Conservation (phyloP, 1,140 invertebrate genomes). For the Euschistus heros region DNA sequence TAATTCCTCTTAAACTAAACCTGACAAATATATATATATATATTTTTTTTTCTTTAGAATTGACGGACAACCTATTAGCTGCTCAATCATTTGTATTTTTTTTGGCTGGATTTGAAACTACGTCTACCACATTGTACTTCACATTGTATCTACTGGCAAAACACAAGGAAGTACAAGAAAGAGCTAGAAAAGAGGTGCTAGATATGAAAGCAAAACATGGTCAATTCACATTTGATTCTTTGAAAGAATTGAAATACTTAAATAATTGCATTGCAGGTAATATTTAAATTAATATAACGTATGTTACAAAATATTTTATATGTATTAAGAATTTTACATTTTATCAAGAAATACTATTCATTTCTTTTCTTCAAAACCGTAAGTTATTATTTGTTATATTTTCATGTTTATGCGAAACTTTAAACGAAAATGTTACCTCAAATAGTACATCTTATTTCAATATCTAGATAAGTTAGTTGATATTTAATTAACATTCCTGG, state of each 20-base stretch:
- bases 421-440: too few relatives aligned
- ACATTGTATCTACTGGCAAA: slow-evolving; percentile 44
- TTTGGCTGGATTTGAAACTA: slow-evolving; percentile 53
- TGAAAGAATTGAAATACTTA: slow-evolving; percentile 20
- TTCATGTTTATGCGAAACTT: too few relatives aligned
- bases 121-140: slow-evolving; percentile 43
- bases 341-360: too few relatives aligned
- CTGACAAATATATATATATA: background rate
- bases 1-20: background rate
- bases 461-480: too few relatives aligned
- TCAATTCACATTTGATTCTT: slow-evolving; percentile 29
- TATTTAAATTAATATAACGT: too few relatives aligned
- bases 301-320: too few relatives aligned
- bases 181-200: slow-evolving; percentile 42
- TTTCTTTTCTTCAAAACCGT: too few relatives aligned
- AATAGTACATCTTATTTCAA: too few relatives aligned
- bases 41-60: slow-evolving; percentile 24
- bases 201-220: slow-evolving; percentile 31
- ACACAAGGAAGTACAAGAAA: slow-evolving; percentile 43
- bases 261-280: slow-evolving; percentile 16
- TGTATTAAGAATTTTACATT: too few relatives aligned
- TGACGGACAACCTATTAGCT: slow-evolving; percentile 47
- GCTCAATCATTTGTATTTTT: slow-evolving; percentile 55
- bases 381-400: too few relatives aligned
- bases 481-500: too few relatives aligned